Evolutionary conservation across 2,888 invertebrate genomes (phyloP).

Genomic region (Caenorhabditis sp.): DNA sequence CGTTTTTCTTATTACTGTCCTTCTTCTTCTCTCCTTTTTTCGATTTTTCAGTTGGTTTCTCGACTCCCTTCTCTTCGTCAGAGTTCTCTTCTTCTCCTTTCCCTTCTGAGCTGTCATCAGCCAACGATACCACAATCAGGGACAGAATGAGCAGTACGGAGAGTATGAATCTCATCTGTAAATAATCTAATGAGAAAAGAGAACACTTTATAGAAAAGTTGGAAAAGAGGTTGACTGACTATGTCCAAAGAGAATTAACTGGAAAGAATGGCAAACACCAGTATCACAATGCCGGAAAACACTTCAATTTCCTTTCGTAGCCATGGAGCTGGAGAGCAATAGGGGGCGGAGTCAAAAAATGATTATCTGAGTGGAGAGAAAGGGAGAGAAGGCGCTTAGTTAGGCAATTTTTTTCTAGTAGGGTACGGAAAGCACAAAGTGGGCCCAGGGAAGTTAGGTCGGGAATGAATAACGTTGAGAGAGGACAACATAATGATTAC

Average conservation of each 20-base stretch:
- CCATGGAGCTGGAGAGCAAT: constrained; percentile 41
- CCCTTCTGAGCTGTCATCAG: constrained; percentile 6
- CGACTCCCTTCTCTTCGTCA: background rate
- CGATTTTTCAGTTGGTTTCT: background rate
- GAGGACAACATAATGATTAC: too few relatives aligned
- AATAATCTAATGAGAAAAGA: background rate
- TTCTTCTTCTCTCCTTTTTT: constrained; percentile 1
- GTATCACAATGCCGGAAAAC: constrained; percentile 35
- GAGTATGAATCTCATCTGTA: constrained; percentile 32
- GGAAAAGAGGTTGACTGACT: background rate
- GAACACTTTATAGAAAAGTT: background rate
- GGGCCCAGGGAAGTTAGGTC: too few relatives aligned
- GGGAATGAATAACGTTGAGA: too few relatives aligned
- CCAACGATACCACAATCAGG: background rate
- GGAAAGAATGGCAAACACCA: constrained; percentile 25
- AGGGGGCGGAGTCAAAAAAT: constrained; percentile 45
- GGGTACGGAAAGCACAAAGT: too few relatives aligned
- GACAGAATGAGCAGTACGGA: background rate
- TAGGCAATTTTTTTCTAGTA: too few relatives aligned
- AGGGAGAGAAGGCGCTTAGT: too few relatives aligned
- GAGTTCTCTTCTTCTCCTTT: too few relatives aligned
- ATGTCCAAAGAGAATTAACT: background rate
- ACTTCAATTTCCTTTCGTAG: constrained; percentile 48
- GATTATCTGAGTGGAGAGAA: too few relatives aligned
- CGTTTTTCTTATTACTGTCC: background rate